These are phyloP conservation scores for Tupaia tana DNA, from an alignment of 2,113 vertebrate genomes.

Conservation along the genomic window DNA sequence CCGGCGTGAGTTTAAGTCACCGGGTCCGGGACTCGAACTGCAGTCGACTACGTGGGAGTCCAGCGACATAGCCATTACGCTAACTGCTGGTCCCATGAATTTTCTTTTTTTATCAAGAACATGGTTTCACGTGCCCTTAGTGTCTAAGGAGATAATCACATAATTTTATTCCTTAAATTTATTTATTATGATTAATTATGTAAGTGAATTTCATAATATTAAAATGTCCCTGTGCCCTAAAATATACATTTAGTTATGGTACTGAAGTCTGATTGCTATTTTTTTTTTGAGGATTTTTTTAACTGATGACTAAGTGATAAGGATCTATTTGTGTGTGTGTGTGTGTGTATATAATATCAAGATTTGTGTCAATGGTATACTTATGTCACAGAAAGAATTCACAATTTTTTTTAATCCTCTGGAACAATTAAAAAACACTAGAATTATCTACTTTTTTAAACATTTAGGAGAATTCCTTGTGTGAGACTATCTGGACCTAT, in stretches of 20 bases:
- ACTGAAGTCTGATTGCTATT: background rate
- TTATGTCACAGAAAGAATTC: background rate
- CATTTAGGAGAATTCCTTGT: background rate
- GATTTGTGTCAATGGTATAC: conserved; percentile 5
- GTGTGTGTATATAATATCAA: background rate
- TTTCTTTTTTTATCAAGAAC: conserved; percentile 9
- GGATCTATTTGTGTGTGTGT: background rate
- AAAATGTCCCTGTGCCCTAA: background rate
- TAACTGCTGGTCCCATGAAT: background rate
- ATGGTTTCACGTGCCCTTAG: background rate
- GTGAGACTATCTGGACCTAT: background rate
- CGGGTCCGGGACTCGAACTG: too few relatives aligned
- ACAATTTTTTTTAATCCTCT: background rate
- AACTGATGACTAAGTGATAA: background rate
- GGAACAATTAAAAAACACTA: background rate
- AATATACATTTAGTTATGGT: conserved; percentile 24
- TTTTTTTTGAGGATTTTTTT: background rate
- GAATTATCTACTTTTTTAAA: background rate
- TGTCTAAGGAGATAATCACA: background rate
- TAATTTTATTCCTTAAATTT: background rate
- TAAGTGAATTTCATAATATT: background rate
- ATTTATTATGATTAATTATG: background rate
- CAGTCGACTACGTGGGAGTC: too few relatives aligned
- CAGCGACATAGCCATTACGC: too few relatives aligned
- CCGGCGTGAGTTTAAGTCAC: too few relatives aligned